Percentiles rank a stretch among this genome's conserved stretches.
Conservation (phyloP, 2,888 invertebrate genomes). For the Rhamnusium bicolor region DNA sequence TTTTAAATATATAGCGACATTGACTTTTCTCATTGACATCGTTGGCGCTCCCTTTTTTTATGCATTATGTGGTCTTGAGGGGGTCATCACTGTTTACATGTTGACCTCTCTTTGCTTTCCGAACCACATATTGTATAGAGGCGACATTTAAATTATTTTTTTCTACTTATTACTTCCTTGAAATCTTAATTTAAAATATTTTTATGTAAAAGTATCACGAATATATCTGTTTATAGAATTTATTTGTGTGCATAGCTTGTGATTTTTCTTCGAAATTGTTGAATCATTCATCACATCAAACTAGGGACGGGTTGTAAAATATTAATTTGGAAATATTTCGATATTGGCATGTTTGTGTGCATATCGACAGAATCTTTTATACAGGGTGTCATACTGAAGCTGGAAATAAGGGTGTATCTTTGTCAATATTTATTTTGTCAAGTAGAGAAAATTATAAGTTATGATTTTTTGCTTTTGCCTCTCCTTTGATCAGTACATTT, state of each 20-base stretch:
- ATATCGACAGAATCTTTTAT: too few relatives aligned
- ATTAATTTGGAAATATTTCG: conserved; percentile 16
- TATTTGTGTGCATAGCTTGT: neutral
- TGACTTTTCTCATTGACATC: conserved; percentile 21
- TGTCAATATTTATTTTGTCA: too few relatives aligned
- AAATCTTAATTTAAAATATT: conserved; percentile 1
- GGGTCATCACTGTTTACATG: conserved; percentile 16
- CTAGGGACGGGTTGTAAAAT: conserved; percentile 5
- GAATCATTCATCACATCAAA: conserved; percentile 17
- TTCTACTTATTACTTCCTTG: conserved; percentile 10
- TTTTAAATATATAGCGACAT: conserved; percentile 12
- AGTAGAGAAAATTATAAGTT: too few relatives aligned
- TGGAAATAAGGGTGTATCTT: too few relatives aligned
- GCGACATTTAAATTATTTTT: conserved; percentile 7
- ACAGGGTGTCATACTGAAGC: too few relatives aligned
- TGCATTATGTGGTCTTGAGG: neutral
- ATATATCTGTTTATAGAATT: conserved; percentile 19
- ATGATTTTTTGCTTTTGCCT: too few relatives aligned
- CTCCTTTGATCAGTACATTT: too few relatives aligned
- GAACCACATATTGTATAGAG: neutral
- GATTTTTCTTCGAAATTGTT: conserved; percentile 20
- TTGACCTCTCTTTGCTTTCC: conserved; percentile 20
- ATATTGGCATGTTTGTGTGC: too few relatives aligned
- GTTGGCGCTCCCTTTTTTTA: conserved; percentile 17
- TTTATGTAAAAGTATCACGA: conserved; percentile 29